These are phyloP conservation scores for Coelinius sp. DNA, from an alignment of 2,888 invertebrate species.

Conservation along the genomic window DNA sequence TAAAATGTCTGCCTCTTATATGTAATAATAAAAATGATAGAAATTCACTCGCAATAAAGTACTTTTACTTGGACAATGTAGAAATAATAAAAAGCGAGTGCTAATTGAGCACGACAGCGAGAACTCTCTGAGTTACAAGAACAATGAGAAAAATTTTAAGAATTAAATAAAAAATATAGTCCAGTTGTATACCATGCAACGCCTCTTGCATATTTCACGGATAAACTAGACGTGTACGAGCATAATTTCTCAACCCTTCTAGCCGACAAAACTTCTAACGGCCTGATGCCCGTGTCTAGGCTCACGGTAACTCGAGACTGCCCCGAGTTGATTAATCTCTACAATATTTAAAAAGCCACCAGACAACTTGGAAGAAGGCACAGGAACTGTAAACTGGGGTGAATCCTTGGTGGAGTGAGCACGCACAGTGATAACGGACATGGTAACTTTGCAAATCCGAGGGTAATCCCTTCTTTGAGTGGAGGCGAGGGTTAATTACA, in stretches of 20 bases:
- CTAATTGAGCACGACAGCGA: conserved; percentile 10
- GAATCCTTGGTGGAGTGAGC: background rate
- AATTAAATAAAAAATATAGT: conserved; percentile 16
- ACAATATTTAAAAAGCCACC: conserved; percentile 62
- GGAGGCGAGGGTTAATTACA: background rate
- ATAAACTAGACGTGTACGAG: conserved; percentile 46
- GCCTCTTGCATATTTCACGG: conserved; percentile 50
- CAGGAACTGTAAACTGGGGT: background rate
- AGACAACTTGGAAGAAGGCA: conserved; percentile 7
- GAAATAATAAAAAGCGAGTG: background rate
- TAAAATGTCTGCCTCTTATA: background rate
- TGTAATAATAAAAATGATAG: background rate
- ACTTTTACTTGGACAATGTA: background rate
- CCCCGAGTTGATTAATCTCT: conserved; percentile 63
- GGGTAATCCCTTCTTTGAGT: conserved; percentile 21
- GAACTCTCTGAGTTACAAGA: background rate
- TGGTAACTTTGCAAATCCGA: conserved; percentile 29
- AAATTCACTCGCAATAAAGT: background rate
- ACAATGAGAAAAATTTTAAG: background rate
- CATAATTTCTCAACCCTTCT: conserved; percentile 48
- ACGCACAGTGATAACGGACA: conserved; percentile 23
- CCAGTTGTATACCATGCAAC: conserved; percentile 11
- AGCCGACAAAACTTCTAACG: conserved; percentile 4
- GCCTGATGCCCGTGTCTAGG: conserved; percentile 9
- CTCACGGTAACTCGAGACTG: conserved; percentile 35